Evolutionary conservation across 2,113 vertebrate species (phyloP), one percentile per base, ranked within the genome.

Genomic region (Xiphorhynchus elegans): DNA sequence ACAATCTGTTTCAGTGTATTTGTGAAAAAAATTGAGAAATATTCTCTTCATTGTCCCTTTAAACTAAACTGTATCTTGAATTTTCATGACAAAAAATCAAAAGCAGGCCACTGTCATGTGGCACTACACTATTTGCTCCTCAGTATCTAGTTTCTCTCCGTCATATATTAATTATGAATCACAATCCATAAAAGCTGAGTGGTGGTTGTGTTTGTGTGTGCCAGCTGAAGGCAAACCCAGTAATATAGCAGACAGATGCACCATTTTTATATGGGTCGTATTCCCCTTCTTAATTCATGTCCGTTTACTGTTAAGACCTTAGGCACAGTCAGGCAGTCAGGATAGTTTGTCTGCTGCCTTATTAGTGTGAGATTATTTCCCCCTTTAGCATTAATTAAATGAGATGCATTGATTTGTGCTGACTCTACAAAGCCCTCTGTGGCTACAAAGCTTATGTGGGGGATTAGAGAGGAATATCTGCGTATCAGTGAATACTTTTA

Each of bases 371-470:
- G 93, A 96, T 97, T 97, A 97, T 91, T 97, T 96, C 79, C 74
- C 93, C 92, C 89, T 94, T 97, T 95, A 97, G 96, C 89, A 93
- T 96, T 96, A 93, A 97, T 97, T 97, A 97, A 97, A 96, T 96
- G 96, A 96, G 84, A 95, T 88, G 63, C 86, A 97, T 88, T 96
- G 91, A 97, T 96, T 96, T 95, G 74, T 94, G 91, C 95, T 96
- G 95, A 97, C 81, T 97, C 72, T 84, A 94, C 89, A 81, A 89
- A 97, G 87, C 73, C 83, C 60, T 97, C 62, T 89, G 80, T 96
- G 89, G 86, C 96, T 96, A 52, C 40, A 91, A 76, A 96, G 94
- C 84, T 97, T 96, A 95, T 87, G 81, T 26, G 11, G 73, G 63
- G 78, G 93, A 97, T 96, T 96, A 96, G 47, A 84, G 56, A 86